Evolutionary conservation across 2,888 invertebrate genomes (phyloP).

Genomic region (Pedicia rivosa): DNA sequence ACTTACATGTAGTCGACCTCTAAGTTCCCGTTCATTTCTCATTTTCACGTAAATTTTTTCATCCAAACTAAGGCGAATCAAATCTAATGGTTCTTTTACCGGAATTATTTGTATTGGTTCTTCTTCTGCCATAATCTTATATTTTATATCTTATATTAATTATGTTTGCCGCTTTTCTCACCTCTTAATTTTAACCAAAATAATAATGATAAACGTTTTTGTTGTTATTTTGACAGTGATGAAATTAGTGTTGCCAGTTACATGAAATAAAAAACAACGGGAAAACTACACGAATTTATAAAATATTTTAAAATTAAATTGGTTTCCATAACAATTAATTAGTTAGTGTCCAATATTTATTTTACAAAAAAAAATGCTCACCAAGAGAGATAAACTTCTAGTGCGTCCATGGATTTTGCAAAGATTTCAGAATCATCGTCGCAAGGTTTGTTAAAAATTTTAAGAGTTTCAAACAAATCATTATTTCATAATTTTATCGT

Average conservation of each 20-base stretch:
- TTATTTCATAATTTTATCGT: not conserved
- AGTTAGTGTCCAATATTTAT: no score
- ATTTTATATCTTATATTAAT: no score
- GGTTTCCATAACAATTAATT: no score
- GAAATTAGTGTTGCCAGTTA: no score
- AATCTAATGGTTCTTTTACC: constrained; percentile 94
- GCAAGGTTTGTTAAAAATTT: constrained; percentile 35
- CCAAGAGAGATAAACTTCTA: constrained; percentile 51
- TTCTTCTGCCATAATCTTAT: no score
- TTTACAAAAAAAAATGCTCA: constrained; percentile 53
- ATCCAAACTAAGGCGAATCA: constrained; percentile 91
- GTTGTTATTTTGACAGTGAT: no score
- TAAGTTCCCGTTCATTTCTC: constrained; percentile 94
- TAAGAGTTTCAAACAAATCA: not conserved
- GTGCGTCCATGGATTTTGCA: constrained; percentile 54
- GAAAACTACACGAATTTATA: no score
- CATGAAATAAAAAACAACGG: no score
- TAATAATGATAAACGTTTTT: no score
- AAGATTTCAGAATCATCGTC: constrained; percentile 49
- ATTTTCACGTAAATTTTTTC: constrained; percentile 99
- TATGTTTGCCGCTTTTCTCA: no score
- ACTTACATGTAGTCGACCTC: constrained; percentile 84
- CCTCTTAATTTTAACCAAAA: no score
- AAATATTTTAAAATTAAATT: no score
- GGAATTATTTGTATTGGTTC: constrained; percentile 75